Evolutionary conservation across 1,140 invertebrate species (phyloP).

Genomic region (Telenomus remus): DNA sequence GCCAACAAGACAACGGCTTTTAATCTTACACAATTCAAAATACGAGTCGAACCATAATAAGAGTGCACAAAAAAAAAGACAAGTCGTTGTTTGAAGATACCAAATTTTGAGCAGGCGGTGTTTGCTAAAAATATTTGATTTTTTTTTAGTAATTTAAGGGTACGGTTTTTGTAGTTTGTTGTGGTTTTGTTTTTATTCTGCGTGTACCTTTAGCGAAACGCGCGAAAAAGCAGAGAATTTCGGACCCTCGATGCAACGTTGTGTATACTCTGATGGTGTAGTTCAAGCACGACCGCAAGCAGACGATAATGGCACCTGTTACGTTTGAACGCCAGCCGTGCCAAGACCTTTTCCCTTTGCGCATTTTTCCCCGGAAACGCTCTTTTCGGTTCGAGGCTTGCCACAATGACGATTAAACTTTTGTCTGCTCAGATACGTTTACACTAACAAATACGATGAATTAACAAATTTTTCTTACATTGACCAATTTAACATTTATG

Average conservation of each 20-base stretch:
- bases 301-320: conserved; percentile 57
- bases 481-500: too few species aligned
- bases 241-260: conserved; percentile 11
- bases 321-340: conserved; percentile 41
- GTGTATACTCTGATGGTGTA: conserved; percentile 17
- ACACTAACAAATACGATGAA: conserved; percentile 1
- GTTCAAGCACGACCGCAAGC: conserved; percentile 45
- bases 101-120: conserved; percentile 1
- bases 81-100: background rate
- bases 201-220: conserved; percentile 17
- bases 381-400: background rate
- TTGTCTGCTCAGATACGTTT: conserved; percentile 10
- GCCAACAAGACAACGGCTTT: background rate
- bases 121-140: conserved; percentile 10
- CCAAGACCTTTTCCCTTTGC: conserved; percentile 22
- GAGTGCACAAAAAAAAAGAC: background rate
- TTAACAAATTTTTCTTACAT: too few species aligned
- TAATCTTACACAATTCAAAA: background rate
- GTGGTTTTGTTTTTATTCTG: conserved; percentile 13
- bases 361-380: conserved; percentile 36
- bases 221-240: conserved; percentile 23
- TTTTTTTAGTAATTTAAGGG: conserved; percentile 11
- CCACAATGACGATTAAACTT: conserved; percentile 4
- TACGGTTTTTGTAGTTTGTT: conserved; percentile 1
- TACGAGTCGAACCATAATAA: background rate